Evolutionary conservation across 1,140 invertebrate species (phyloP).

Genomic region (Sogatella furcifera): DNA sequence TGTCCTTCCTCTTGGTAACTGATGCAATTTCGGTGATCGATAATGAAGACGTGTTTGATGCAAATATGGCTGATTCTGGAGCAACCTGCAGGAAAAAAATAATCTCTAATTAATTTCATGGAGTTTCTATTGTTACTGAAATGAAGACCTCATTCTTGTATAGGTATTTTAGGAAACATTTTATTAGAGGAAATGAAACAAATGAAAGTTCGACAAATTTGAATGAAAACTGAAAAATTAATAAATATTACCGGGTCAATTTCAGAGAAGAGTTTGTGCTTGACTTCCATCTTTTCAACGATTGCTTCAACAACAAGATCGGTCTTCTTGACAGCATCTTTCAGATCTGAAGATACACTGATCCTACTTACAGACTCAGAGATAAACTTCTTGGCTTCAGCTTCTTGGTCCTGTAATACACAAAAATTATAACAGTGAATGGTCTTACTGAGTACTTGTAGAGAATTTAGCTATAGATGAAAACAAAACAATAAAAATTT

Average conservation of each 20-base stretch:
- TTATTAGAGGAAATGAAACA: too few species aligned
- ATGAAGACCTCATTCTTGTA: too few species aligned
- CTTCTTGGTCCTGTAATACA: constrained; percentile 39
- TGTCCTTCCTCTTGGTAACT: constrained; percentile 46
- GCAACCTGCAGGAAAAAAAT: constrained; percentile 38
- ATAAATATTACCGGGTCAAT: constrained; percentile 39
- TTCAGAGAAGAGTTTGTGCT: constrained; percentile 63
- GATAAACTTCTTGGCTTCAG: constrained; percentile 55
- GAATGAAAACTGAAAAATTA: too few species aligned
- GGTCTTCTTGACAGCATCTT: constrained; percentile 45
- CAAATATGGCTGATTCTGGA: constrained; percentile 60
- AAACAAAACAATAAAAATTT: not conserved
- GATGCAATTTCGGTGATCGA: constrained; percentile 76
- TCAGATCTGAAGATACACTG: constrained; percentile 43
- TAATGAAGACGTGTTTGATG: constrained; percentile 82
- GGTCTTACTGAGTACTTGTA: not conserved
- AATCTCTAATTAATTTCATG: not conserved
- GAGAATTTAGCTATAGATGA: too few species aligned
- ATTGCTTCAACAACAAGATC: constrained; percentile 83
- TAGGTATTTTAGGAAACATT: too few species aligned
- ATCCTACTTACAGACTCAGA: constrained; percentile 47
- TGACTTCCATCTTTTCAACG: constrained; percentile 70
- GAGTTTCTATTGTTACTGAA: not conserved
- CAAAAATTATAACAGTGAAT: not conserved
- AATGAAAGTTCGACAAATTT: too few species aligned